Conservation (phyloP, 2,888 invertebrate species). For the Phrixothrix hirtus region DNA sequence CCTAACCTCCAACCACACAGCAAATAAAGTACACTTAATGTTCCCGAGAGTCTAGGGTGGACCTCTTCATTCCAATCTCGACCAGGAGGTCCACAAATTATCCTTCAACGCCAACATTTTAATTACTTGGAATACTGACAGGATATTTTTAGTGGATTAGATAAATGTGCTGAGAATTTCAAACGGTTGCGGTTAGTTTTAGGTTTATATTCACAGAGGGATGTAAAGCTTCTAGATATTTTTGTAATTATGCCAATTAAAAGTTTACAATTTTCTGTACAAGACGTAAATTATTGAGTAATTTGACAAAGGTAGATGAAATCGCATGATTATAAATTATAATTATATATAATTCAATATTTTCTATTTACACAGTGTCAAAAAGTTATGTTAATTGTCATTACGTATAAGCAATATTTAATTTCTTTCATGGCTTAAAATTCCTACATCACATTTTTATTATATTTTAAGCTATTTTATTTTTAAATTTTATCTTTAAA, state of each 20-base stretch:
- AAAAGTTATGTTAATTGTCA: too few species aligned
- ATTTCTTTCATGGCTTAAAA: too few species aligned
- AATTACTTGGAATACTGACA: slow-evolving; percentile 23
- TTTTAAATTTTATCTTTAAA: too few species aligned
- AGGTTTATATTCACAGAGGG: slow-evolving; percentile 3
- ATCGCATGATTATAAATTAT: too few species aligned
- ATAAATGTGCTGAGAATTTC: slow-evolving; percentile 21
- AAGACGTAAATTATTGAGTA: slow-evolving; percentile 5
- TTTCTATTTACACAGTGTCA: too few species aligned
- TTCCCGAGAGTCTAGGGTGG: slow-evolving; percentile 42
- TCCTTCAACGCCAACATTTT: slow-evolving; percentile 27
- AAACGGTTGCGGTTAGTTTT: slow-evolving; percentile 11
- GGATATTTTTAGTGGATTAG: slow-evolving; percentile 17
- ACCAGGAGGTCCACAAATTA: slow-evolving; percentile 36
- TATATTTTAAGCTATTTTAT: too few species aligned
- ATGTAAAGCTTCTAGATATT: slow-evolving; percentile 10
- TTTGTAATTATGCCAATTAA: slow-evolving; percentile 25
- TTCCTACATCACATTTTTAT: slow-evolving; percentile 10
- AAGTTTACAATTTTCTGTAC: slow-evolving; percentile 7
- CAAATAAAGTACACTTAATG: slow-evolving; percentile 55
- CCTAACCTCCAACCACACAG: slow-evolving; percentile 52
- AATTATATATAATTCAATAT: too few species aligned
- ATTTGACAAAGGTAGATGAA: not conserved
- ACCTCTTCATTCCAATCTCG: slow-evolving; percentile 43
- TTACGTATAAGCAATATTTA: not conserved